Evolutionary conservation across 2,797 vertebrate genomes (phyloP), one percentile per base, ranked within the genome.

Genomic region (Sebastolobus altivelis): DNA sequence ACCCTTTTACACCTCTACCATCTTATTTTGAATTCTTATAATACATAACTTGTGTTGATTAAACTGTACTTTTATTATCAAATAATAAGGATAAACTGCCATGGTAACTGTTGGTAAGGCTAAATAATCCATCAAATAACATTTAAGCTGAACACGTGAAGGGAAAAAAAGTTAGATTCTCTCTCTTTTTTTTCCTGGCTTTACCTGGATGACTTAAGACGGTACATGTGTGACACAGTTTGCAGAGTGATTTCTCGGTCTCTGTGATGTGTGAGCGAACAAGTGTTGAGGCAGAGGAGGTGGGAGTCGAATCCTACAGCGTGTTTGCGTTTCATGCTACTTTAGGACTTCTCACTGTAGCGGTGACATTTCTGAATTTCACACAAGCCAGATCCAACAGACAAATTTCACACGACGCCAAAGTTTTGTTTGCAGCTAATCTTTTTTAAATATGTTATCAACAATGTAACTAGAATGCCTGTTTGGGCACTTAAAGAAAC

Each of bases 301-400:
- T 63, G 79, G 82, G 77, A 87, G 73, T 35, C 18, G 40, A 66
- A 81, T 73, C 76, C 80, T 80, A 82, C 87, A 79, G 55, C 77
- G 79, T 75, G 75, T 87, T 78, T 89, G 82, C 63, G 33, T 88
- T 87, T 75, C 65, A 68, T 83, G 79, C 72, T 79, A 83, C 87
- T 86, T 82, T 40, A 20, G 66, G 80, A 85, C 60, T 71, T 79
- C 55, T 86, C 63, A 52, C 86, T 79, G 69, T 66, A 13, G 77
- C 8, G 33, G 58, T 79, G 85, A 89, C 85, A 87, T 86, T 89
- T 88, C 67, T 72, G 76, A 73, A 70, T 90, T 88, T 90, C 81
- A 88, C 82, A 88, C 83, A 6, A 79, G 54, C 20, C 33, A 5
- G 62, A 75, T 83, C 79, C 78, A 60, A 68, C 71, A 75, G 59